These are phyloP conservation scores for Taphrorychus bicolor DNA, from an alignment of 2,888 invertebrate species.

Conservation along the genomic window DNA sequence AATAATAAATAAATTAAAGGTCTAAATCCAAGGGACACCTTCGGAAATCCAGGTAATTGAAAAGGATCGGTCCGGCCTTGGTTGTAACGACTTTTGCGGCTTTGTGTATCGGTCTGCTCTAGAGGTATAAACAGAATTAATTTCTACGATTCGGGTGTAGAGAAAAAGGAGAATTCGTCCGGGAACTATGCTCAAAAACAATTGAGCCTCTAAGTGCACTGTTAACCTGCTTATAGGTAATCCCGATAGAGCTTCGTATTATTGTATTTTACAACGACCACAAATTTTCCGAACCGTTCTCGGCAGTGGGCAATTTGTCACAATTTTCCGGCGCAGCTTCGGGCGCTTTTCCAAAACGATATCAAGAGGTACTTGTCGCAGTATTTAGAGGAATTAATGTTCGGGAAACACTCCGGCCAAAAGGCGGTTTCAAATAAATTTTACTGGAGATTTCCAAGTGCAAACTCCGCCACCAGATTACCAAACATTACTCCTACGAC, in stretches of 20 bases:
- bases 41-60: constrained; percentile 14
- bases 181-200: not conserved
- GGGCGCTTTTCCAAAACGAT: constrained; percentile 26
- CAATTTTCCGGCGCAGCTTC: constrained; percentile 28
- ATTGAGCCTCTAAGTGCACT: not conserved
- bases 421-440: constrained; percentile 25
- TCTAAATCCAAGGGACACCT: constrained; percentile 5
- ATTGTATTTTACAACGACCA: not conserved
- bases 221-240: not conserved
- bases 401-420: constrained; percentile 22
- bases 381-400: constrained; percentile 34
- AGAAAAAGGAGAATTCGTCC: not conserved
- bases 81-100: constrained; percentile 19
- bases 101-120: constrained; percentile 14
- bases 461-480: not conserved
- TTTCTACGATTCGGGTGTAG: not conserved
- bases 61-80: constrained; percentile 10
- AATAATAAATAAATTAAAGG: constrained; percentile 13
- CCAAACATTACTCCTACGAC: not conserved
- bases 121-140: constrained; percentile 16
- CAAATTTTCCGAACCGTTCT: constrained; percentile 3
- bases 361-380: constrained; percentile 31
- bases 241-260: not conserved
- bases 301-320: constrained; percentile 32
- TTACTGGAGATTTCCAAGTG: constrained; percentile 17